Evolutionary conservation across 2,113 vertebrate species (phyloP).

Genomic region (Limanda limanda): DNA sequence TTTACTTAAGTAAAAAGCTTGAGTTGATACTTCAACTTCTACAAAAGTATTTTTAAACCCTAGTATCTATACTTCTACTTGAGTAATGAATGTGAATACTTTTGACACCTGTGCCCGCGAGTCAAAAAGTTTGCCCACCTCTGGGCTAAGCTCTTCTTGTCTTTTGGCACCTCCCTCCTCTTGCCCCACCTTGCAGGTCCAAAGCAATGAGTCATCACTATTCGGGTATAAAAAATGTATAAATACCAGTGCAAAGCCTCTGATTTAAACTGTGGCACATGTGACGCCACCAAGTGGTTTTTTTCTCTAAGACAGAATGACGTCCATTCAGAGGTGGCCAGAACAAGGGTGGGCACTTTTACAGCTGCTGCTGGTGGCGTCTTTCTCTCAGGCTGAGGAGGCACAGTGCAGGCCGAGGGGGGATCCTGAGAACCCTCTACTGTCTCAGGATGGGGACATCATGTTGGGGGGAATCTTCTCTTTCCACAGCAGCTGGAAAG

Average conservation of each 20-base stretch:
- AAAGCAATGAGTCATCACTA: neutral
- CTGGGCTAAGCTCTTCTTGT: no score
- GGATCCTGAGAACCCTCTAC: constrained; percentile 49
- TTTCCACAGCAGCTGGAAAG: constrained; percentile 74
- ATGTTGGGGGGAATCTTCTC: constrained; percentile 76
- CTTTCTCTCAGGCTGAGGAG: constrained; percentile 52
- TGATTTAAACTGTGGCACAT: no score
- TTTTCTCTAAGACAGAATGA: constrained; percentile 19
- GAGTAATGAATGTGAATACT: no score
- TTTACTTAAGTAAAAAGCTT: no score
- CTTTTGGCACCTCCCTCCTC: no score
- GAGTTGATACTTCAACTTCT: no score
- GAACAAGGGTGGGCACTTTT: constrained; percentile 60
- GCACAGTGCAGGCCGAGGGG: constrained; percentile 61
- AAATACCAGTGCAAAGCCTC: constrained; percentile 34
- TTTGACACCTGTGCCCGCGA: no score
- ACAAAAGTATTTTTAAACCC: no score
- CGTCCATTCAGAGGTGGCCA: constrained; percentile 55
- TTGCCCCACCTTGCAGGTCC: no score
- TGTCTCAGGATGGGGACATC: constrained; percentile 73
- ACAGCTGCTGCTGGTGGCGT: constrained; percentile 56
- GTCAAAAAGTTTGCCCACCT: no score
- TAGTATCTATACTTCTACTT: no score
- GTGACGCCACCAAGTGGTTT: neutral
- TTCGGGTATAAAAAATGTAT: constrained; percentile 12